Conservation (phyloP, 2,888 invertebrate genomes). For the Calameuta filiformis region DNA sequence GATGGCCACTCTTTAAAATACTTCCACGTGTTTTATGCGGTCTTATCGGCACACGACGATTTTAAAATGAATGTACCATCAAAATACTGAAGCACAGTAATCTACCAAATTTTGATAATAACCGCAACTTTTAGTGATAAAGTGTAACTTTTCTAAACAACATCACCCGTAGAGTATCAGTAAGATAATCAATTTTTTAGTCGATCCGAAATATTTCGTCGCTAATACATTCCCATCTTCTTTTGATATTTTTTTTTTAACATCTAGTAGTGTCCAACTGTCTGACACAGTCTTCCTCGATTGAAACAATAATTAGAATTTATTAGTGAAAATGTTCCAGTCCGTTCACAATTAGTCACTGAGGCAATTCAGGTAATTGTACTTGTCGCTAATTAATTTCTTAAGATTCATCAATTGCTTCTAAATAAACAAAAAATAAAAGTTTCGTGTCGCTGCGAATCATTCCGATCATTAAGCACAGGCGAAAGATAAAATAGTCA, state of each 20-base stretch:
- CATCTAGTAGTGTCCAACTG: neutral
- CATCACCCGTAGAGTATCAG: neutral
- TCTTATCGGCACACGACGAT: neutral
- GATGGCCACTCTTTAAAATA: neutral
- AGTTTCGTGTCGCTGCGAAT: neutral
- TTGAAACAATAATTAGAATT: constrained; percentile 37
- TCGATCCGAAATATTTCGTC: neutral
- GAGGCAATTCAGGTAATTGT: neutral
- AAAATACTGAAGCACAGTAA: neutral
- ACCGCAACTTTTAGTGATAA: neutral
- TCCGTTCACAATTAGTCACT: neutral
- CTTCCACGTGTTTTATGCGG: neutral
- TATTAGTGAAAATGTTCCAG: constrained; percentile 15
- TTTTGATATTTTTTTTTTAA: neutral
- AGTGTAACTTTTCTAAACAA: neutral
- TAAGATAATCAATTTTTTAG: neutral
- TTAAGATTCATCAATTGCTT: neutral
- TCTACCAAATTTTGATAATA: neutral
- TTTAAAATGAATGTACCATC: neutral
- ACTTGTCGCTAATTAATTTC: neutral
- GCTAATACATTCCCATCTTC: neutral
- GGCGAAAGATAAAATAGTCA: neutral
- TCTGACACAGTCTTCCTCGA: constrained; percentile 25
- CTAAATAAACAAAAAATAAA: neutral
- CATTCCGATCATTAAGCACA: neutral